These are phyloP conservation scores for Gasterosteus aculeatus DNA, from an alignment of 2,113 vertebrate species.

Conservation along the genomic window DNA sequence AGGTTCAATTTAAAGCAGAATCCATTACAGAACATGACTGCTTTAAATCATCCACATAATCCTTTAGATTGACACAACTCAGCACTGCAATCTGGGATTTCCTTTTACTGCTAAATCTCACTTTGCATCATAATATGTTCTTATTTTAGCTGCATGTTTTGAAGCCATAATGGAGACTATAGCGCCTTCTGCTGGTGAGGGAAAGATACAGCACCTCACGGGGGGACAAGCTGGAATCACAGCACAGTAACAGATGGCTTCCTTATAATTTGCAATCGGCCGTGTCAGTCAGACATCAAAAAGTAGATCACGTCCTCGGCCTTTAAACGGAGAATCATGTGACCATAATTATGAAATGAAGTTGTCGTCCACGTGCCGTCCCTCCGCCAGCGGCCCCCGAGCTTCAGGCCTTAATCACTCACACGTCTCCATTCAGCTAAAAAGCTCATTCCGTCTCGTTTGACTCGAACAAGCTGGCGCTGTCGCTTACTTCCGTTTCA, in stretches of 20 bases:
- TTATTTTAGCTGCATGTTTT: not conserved
- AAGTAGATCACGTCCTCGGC: slow-evolving; percentile 36
- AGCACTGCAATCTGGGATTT: slow-evolving; percentile 18
- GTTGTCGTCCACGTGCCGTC: slow-evolving; percentile 58
- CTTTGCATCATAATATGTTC: not conserved
- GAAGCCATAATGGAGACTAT: slow-evolving; percentile 19
- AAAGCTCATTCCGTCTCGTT: slow-evolving; percentile 74
- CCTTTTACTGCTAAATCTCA: slow-evolving; percentile 13
- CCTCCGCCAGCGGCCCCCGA: slow-evolving; percentile 47
- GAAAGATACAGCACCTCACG: slow-evolving; percentile 38
- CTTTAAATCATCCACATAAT: slow-evolving; percentile 45
- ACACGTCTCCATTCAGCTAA: slow-evolving; percentile 62
- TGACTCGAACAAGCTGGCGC: slow-evolving; percentile 67
- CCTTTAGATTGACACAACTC: slow-evolving; percentile 28
- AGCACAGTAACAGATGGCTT: slow-evolving; percentile 17
- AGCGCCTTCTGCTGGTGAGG: slow-evolving; percentile 62
- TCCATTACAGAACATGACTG: slow-evolving; percentile 34
- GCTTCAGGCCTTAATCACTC: slow-evolving; percentile 73
- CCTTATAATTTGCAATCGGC: slow-evolving; percentile 30
- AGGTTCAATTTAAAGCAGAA: slow-evolving; percentile 50
- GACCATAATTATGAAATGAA: slow-evolving; percentile 55
- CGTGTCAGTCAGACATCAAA: slow-evolving; percentile 30
- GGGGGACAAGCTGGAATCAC: slow-evolving; percentile 2
- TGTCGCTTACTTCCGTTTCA: slow-evolving; percentile 51
- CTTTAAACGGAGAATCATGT: slow-evolving; percentile 34